Base-by-base conservation (phyloP, 2,797 vertebrate species). In the Rhyacichthys aspro region DNA sequence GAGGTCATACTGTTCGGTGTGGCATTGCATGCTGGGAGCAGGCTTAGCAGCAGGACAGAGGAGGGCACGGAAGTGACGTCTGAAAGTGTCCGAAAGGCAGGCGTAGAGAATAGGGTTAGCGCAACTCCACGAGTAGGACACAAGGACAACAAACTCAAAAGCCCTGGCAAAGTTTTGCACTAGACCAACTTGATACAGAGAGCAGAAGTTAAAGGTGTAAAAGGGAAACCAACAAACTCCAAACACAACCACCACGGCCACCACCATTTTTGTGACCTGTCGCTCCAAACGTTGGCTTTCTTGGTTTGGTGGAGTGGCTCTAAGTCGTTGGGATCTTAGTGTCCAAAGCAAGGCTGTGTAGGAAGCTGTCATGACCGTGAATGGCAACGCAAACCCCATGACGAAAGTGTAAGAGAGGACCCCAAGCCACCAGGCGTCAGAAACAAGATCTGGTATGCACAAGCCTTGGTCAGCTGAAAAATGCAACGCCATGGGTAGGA, bases 71-170 rank as follows among this genome's bases (percentile, higher is more conserved):
- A 93, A 93, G 74, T 93, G 79, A 18, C 70, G 83, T 34, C 90
- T 67, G 64, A 93, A 92, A 11, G 85, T 88, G 45, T 91, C 85
- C 0, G 91, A 93, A 46, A 93, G 65, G 63, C 88, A 92, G 43
- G 88, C 86, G 11, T 94, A 93, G 34, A 94, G 86, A 39, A 93
- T 89, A 19, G 93, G 92, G 65, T 93, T 93, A 2, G 90, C 88
- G 0, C 92, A 93, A 79, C 93, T 94, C 92, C 92, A 93, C 0
- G 90, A 89, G 67, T 94, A 94, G 0, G 93, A 94, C 74, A 94
- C 55, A 70, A 92, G 78, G 16, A 94, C 90, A 18, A 82, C 82
- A 0, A 90, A 77, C 75, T 92, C 89, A 12, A 93, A 94, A 0
- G 83, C 85, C 17, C 74, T 71, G 36, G 76, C 18, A 18, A 93